phyloP scores from a whole-genome alignment of 1,140 invertebrate species.

The Bemisia tabaci region DNA sequence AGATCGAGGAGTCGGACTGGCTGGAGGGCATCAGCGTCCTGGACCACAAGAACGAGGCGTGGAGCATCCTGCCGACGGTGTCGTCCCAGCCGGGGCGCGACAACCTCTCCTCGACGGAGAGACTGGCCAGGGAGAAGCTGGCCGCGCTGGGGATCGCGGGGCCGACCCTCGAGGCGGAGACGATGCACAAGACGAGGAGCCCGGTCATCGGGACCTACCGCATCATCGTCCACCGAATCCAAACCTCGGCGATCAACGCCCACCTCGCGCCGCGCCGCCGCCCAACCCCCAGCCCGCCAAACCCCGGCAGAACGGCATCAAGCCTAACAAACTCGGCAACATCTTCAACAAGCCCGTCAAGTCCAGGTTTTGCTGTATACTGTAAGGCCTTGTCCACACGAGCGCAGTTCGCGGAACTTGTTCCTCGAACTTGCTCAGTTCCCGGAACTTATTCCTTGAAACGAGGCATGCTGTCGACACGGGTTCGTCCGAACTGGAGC shows the following conservation, averaged over 20 bases:
- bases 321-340: constrained; percentile 16
- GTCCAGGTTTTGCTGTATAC: neutral
- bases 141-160: constrained; percentile 38
- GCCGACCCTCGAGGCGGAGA: constrained; percentile 34
- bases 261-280: constrained; percentile 13
- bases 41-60: constrained; percentile 23
- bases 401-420: too few relatives aligned
- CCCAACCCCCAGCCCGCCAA: constrained; percentile 6
- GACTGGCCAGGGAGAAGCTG: constrained; percentile 28
- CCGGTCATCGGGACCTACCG: constrained; percentile 43
- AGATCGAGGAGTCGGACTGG: constrained; percentile 38
- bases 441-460: too few relatives aligned
- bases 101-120: constrained; percentile 17
- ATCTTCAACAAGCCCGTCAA: neutral
- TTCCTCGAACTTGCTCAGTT: too few relatives aligned
- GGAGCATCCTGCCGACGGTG: constrained; percentile 20
- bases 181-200: constrained; percentile 34
- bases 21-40: constrained; percentile 30
- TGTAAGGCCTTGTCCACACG: too few relatives aligned
- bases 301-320: constrained; percentile 8
- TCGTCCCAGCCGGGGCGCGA: too few relatives aligned
- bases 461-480: too few relatives aligned
- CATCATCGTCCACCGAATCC: constrained; percentile 39
- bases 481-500: too few relatives aligned
- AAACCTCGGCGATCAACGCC: constrained; percentile 12